phyloP scores from a whole-genome alignment of 2,888 invertebrate genomes.

The Aphidius colemani region DNA sequence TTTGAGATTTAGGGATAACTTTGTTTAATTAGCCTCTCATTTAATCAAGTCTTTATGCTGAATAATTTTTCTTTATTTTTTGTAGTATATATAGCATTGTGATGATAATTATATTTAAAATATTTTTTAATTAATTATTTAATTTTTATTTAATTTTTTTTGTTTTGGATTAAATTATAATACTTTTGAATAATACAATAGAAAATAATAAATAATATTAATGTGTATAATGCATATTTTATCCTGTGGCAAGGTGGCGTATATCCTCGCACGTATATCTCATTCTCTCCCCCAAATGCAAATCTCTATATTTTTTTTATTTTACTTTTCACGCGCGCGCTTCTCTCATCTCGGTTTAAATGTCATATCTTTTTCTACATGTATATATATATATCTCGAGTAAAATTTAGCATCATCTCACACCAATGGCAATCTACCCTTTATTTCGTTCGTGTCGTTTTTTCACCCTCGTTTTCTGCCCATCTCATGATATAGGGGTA shows the following conservation, averaged over 20 bases:
- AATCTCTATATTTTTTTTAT: slow-evolving; percentile 47
- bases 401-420: slow-evolving; percentile 30
- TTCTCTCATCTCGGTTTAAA: slow-evolving; percentile 47
- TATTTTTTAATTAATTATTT: no score
- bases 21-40: no score
- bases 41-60: no score
- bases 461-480: slow-evolving; percentile 28
- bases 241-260: slow-evolving; percentile 16
- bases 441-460: slow-evolving; percentile 12
- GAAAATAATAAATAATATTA: no score
- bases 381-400: slow-evolving; percentile 31
- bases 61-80: no score
- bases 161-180: no score
- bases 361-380: slow-evolving; percentile 46
- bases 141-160: no score
- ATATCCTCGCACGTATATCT: slow-evolving; percentile 12
- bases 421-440: slow-evolving; percentile 11
- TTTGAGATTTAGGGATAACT: no score
- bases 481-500: neutral
- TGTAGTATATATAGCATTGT: no score
- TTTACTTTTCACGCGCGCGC: slow-evolving; percentile 34
- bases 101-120: no score
- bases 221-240: no score
- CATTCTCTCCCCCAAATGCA: slow-evolving; percentile 43
- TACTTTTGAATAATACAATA: no score